Evolutionary conservation across 53 echinoderm and acorn worm species (phyloP).

Genomic region (Antedon mediterranea): DNA sequence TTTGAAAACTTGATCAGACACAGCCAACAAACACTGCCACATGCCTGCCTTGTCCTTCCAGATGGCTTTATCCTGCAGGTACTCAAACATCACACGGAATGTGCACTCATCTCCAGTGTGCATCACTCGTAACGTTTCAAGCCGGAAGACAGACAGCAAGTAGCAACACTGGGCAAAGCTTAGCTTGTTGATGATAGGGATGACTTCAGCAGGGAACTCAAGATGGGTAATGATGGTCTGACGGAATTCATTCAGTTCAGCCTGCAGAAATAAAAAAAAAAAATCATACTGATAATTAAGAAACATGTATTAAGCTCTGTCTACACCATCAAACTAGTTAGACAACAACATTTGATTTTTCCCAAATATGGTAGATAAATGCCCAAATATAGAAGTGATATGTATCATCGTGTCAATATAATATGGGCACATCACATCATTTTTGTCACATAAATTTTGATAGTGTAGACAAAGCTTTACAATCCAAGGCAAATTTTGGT

Average conservation of each 20-base stretch:
- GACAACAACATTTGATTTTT: too few relatives aligned
- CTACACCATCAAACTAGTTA: too few relatives aligned
- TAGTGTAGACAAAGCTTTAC: too few relatives aligned
- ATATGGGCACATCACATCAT: too few relatives aligned
- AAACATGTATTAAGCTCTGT: too few relatives aligned
- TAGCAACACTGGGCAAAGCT: constrained; percentile 97
- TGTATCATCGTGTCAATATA: too few relatives aligned
- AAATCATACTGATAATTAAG: too few relatives aligned
- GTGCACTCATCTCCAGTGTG: constrained; percentile 41
- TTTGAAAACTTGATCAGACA: constrained; percentile 67
- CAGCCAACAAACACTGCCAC: constrained; percentile 79
- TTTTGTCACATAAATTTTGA: too few relatives aligned
- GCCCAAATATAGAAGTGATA: too few relatives aligned
- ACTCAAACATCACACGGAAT: constrained; percentile 58
- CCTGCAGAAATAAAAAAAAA: constrained; percentile 17
- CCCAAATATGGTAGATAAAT: too few relatives aligned
- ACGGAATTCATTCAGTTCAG: constrained; percentile 83
- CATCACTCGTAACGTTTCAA: constrained; percentile 70
- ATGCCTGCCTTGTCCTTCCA: constrained; percentile 87
- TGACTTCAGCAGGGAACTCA: constrained; percentile 49
- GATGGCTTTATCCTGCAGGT: constrained; percentile 81
- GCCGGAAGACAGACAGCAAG: constrained; percentile 74
- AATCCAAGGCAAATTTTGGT: too few relatives aligned
- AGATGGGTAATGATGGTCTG: constrained; percentile 67
- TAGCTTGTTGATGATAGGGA: constrained; percentile 75